phyloP scores from a whole-genome alignment of 2,113 vertebrate species.

The Saguinus imperator region DNA sequence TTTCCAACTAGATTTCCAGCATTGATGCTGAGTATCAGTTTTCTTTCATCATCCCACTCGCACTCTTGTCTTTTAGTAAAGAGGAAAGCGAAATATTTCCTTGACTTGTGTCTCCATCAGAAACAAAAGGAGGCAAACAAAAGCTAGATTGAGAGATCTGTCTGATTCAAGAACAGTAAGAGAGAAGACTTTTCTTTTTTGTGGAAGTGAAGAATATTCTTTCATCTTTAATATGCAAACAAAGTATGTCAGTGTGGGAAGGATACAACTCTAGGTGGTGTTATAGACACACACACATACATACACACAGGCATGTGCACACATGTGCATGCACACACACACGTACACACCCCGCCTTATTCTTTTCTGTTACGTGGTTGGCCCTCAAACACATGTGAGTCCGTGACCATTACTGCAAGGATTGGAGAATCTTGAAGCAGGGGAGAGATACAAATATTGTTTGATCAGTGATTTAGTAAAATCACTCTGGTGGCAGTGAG shows the following conservation, averaged over 20 bases:
- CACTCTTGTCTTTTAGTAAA: not conserved
- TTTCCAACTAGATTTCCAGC: accelerated
- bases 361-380: not conserved
- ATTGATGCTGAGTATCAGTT: not conserved
- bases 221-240: slow-evolving; percentile 27
- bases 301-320: not conserved
- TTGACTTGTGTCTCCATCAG: not conserved
- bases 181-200: slow-evolving; percentile 36
- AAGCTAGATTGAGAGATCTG: slow-evolving; percentile 20
- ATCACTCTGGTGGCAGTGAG: too few species aligned
- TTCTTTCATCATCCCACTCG: not conserved
- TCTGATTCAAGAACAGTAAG: slow-evolving; percentile 36
- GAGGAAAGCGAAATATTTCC: not conserved
- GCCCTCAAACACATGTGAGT: not conserved
- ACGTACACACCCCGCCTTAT: accelerated
- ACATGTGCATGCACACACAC: not conserved
- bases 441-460: not conserved
- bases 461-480: not conserved
- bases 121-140: slow-evolving; percentile 37
- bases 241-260: not conserved
- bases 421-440: not conserved
- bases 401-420: not conserved
- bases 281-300: not conserved
- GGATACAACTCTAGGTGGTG: not conserved
- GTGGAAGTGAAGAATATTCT: not conserved